Percentiles rank a stretch among this genome's conserved stretches.
These are phyloP conservation scores for Acipenser oxyrinchus DNA, from an alignment of 2,797 vertebrate species.

Conservation along the genomic window DNA sequence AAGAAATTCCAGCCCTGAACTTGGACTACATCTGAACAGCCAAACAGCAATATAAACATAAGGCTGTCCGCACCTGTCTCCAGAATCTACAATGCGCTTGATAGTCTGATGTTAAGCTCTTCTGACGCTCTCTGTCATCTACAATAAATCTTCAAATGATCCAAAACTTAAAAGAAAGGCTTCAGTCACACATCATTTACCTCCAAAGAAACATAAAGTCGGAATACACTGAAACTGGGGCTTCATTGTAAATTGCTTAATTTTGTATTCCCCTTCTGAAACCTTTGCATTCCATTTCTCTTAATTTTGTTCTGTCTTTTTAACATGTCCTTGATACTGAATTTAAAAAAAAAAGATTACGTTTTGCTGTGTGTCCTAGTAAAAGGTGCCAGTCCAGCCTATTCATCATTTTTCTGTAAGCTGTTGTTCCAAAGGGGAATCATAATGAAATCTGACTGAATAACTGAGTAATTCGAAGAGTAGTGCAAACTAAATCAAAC, in stretches of 20 bases:
- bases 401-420: too few relatives aligned
- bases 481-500: too few relatives aligned
- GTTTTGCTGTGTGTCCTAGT: too few relatives aligned
- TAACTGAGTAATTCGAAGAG: too few relatives aligned
- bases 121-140: slow-evolving; percentile 18
- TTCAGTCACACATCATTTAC: slow-evolving; percentile 55
- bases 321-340: background rate
- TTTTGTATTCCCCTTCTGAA: background rate
- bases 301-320: background rate
- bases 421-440: too few relatives aligned
- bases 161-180: slow-evolving; percentile 42
- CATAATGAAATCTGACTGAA: too few relatives aligned
- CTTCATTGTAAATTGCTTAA: background rate
- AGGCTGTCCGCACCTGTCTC: slow-evolving; percentile 37
- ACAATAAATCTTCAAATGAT: slow-evolving; percentile 47
- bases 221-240: background rate
- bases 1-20: slow-evolving; percentile 10
- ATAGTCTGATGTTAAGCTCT: slow-evolving; percentile 25
- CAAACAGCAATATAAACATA: slow-evolving; percentile 39
- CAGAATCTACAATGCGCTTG: slow-evolving; percentile 11
- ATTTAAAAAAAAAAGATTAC: too few relatives aligned
- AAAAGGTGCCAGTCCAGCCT: too few relatives aligned
- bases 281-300: background rate
- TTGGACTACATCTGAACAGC: slow-evolving; percentile 38
- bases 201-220: slow-evolving; percentile 42